Base-by-base conservation (phyloP, 2,888 invertebrate genomes). In the Megastigmus dorsalis region DNA sequence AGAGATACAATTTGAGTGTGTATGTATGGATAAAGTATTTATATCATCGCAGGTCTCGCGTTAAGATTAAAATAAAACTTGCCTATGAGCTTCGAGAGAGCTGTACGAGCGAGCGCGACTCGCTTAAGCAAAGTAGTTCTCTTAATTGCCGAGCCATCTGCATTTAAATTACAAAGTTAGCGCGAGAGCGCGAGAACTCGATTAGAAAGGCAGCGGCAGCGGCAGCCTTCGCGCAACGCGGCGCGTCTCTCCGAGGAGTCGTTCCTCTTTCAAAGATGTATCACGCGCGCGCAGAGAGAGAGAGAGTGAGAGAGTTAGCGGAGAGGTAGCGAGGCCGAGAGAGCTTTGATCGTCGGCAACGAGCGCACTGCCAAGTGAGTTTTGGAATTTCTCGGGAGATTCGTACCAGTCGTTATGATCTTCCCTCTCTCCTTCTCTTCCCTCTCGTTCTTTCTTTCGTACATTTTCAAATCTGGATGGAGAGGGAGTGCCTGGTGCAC, bases 111-210 rank as follows among this genome's bases (percentile, higher is more conserved):
- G n/a, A 50, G 48, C 28, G 54, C 33, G 67, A 55, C 52, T 70
- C 67, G 77, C 69, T 78, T 74, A 71, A 77, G 75, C 68, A 70
- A 77, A 78, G 74, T 75, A 78, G 75, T 77, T 77, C 59, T 72
- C 77, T 76, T 77, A 79, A 79, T 79, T 79, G 76, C 75, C 74
- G 69, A 60, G 68, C 77, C 77, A 79, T 75, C 77, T 79, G 79
- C 76, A 73, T 77, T 77, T 79, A 77, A 77, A 79, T 79, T 71
- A 71, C 77, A 77, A 79, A 75, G 77, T 78, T 79, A 75, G 66
- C 69, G 54, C 30, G 54, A 23, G 62, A 45, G 70, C 52, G 68
- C 52, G 66, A 52, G 65, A 77, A 78, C 78, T 74, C 74, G 75
- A 78, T 74, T 75, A 78, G 68, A 77, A 74, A 76, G 73, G 69